Base-by-base conservation (phyloP, 2,797 vertebrate genomes). In the Scomberomorus guttatus region DNA sequence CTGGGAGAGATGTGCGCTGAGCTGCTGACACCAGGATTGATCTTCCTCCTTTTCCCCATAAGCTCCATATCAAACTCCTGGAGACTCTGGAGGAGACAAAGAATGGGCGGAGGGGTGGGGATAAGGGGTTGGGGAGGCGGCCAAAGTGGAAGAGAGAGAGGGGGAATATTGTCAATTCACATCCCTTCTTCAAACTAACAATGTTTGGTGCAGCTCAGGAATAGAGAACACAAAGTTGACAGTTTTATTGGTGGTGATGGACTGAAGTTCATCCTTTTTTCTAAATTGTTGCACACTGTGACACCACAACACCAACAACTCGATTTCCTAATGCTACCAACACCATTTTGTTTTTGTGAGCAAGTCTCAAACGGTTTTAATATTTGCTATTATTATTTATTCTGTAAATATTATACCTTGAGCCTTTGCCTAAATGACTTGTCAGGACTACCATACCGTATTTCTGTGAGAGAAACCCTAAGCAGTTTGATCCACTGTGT, bases 1-100 rank as follows among this genome's bases (percentile, higher is more conserved):
- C 96, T 95, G 97, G 95, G 96, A 95, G 91, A 97, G 96, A 95
- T 96, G 95, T 95, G 95, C 95, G 93, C 96, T 96, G 92, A 97
- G 96, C 89, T 90, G 83, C 96, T 97, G 96, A 96, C 90, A 96
- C 91, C 95, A 90, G 95, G 96, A 97, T 97, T 97, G 97, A 97
- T 99, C 97, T 96, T 83, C 82, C 95, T 96, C 90, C 95, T 96
- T 95, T 96, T 95, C 92, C 82, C 85, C 89, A 89, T 90, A 92
- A 97, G 96, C 94, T 97, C 95, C 94, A 93, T 95, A 94, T 97
- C 96, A 95, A 96, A 96, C 96, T 97, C 94, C 4, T 92, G 96
- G 95, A 97, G 96, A 94, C 95, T 95, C 94, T 93, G 65, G 60
- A 70, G 68, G 79, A 93, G 84, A 91, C 88, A 88, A 86, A 87